Base-by-base conservation (phyloP, 92 coral and sea anemone species). In the Montipora capitata region DNA sequence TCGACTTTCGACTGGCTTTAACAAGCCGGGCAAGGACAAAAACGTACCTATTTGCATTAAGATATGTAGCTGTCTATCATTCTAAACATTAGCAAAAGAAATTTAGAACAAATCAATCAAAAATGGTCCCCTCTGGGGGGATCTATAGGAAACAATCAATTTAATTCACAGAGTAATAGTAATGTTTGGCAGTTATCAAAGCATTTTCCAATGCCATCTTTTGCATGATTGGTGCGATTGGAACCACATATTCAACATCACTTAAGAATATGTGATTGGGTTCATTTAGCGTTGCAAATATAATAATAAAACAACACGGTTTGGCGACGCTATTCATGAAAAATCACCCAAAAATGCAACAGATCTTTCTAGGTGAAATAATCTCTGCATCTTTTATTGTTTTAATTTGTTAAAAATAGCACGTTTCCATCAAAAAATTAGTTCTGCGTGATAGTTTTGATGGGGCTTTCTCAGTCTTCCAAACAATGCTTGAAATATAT, bases 211-310 rank as follows among this genome's bases (percentile, higher is more conserved):
- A 68, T 38, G 56, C 16, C 10, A 8, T 68, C 44, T 81, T 20
- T 10, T 17, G 77, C 77, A 7, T 38, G 85, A 81, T 81, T 13
- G 76, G 70, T 45, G 14, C 58, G 41, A 62, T 63, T 57, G 11
- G 40, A 80, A 68, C 59, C 62, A 20, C 66, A 13, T 7, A 16
- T 59, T 59, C 40, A 27, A 80, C 18, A 8, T 42, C 65, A 68
- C 77, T 81, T 66, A 68, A 69, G 40, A 81, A 68, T 81, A 81
- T 81, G 54, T 10, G 77, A 67, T 49, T 2, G 39, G 38, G 13
- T 4, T 48, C 7, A 48, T 48, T 48, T 48, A 10, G 3, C 52
- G 6, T 48, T 10, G 52, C 7, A 64, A 20, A 4, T 40, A 78
- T 17, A 68, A 38, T 68, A 68, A 68, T 27, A 12, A 14, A 9